Evolutionary conservation across 2,888 invertebrate species (phyloP), one percentile per base, ranked within the genome.

Genomic region (Girardia tigrina): DNA sequence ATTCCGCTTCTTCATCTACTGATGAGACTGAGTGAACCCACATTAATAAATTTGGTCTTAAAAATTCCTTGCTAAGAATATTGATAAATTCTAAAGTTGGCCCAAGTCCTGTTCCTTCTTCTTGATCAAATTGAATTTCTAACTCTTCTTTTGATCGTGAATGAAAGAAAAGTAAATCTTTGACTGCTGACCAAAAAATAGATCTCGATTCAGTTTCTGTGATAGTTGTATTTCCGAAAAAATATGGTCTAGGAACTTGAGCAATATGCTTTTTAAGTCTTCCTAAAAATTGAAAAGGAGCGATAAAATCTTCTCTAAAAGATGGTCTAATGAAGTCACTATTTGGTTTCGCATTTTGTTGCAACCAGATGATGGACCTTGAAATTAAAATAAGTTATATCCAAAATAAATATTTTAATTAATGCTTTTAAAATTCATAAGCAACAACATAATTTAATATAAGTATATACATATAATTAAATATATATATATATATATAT

Each of bases 71-170:
- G 26, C 95, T 93, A 72, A 94, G 92, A 56, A 98, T 87, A 76
- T 97, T 94, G 86, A 95, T 98, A 86, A 98, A 98, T 87, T 98
- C 98, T 74, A 98, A 87, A 8, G 97, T 98, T 1, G 98, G 98
- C 0, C 98, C 98, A 69, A 97, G 87, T 23, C 98, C 98, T 0
- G 98, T 98, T 78, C 98, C 98, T 14, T 75, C 28, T 73, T 42
- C 70, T 16, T 73, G 72, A 20, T 28, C 28, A 70, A 78, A 78
- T 71, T 77, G 75, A 6, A 77, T 73, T 82, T 88, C 88, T 27
- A 88, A 86, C 78, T 94, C 92, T 0, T 92, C 91, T 85, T 98
- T 98, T 77, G 94, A 89, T 77, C 89, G 89, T 78, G 94, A 90
- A 86, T 98, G 97, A 81, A 91, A 89, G 86, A 90, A 88, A 88